Conservation (phyloP, 1,140 invertebrate species). For the Thalassaphorura encarpata region DNA sequence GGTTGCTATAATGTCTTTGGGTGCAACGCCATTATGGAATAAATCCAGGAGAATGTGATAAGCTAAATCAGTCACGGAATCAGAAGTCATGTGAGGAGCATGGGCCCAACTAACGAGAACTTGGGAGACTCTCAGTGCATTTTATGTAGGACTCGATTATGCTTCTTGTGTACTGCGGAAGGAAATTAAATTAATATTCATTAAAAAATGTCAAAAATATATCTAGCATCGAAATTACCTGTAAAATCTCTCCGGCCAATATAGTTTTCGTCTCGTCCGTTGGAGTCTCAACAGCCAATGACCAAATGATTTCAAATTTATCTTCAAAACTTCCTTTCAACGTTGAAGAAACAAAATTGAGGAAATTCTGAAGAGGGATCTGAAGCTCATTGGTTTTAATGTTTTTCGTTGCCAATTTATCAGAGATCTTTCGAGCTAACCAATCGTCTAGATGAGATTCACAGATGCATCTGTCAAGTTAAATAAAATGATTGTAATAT, state of each 20-base stretch:
- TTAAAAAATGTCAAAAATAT: not conserved
- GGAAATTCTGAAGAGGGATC: constrained; percentile 15
- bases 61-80: constrained; percentile 19
- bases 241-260: constrained; percentile 20
- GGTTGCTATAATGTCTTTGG: constrained; percentile 17
- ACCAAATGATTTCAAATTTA: constrained; percentile 22
- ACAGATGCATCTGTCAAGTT: constrained; percentile 16
- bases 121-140: constrained; percentile 16
- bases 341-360: constrained; percentile 17
- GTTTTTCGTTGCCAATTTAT: constrained; percentile 13
- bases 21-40: constrained; percentile 11
- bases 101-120: constrained; percentile 16
- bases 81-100: constrained; percentile 4
- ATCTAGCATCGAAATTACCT: constrained; percentile 4
- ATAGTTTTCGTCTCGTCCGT: constrained; percentile 4
- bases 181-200: constrained; percentile 3
- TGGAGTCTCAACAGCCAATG: constrained; percentile 2
- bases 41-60: constrained; percentile 21
- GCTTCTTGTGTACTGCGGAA: constrained; percentile 24
- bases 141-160: constrained; percentile 28
- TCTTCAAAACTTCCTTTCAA: constrained; percentile 23
- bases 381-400: constrained; percentile 15
- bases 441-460: constrained; percentile 26
- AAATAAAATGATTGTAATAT: not conserved
- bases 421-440: constrained; percentile 18